Evolutionary conservation across 1,140 invertebrate species (phyloP).

Genomic region (Lutraria rhynchaena): DNA sequence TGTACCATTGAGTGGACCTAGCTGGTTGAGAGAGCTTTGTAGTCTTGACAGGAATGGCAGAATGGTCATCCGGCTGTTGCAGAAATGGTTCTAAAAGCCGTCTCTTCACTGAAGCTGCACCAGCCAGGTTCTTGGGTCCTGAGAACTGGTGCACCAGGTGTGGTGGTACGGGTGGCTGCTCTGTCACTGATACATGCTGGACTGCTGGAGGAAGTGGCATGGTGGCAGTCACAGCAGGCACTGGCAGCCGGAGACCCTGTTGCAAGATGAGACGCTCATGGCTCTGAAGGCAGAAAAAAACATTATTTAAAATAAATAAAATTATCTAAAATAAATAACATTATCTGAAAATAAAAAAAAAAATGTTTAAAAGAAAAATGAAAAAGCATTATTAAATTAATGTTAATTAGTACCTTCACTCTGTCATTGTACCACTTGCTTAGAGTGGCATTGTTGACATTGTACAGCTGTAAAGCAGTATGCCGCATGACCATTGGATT

Average conservation of each 20-base stretch:
- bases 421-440: no score
- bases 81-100: background rate
- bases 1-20: background rate
- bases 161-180: background rate
- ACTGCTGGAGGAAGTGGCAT: background rate
- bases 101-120: background rate
- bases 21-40: background rate
- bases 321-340: background rate
- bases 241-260: background rate
- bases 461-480: background rate
- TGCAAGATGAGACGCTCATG: background rate
- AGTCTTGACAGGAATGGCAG: background rate
- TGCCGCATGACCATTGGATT: background rate
- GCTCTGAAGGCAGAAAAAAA: constrained; percentile 8
- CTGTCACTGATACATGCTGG: background rate
- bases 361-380: no score
- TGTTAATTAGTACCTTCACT: no score
- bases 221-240: background rate
- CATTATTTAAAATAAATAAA: background rate
- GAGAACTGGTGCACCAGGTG: background rate
- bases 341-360: background rate
- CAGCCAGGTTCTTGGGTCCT: no score
- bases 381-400: no score
- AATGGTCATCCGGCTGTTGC: background rate
- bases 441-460: background rate